Conservation (phyloP, 2,113 vertebrate genomes). For the Rhegmatorhina hoffmannsi region DNA sequence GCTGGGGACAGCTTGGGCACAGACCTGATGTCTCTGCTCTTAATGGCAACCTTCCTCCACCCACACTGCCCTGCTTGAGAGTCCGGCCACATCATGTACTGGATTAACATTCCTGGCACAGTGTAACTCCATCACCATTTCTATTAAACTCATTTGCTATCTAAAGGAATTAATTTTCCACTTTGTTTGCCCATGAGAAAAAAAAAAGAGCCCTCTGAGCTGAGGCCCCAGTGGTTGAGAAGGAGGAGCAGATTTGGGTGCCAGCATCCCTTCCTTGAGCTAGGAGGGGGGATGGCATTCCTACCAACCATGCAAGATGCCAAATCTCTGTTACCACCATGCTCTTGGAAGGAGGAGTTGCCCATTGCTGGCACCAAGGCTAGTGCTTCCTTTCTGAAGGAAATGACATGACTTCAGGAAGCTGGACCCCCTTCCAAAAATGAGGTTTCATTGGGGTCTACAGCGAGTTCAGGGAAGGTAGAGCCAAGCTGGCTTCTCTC, state of each 20-base stretch:
- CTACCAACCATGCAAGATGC: background rate
- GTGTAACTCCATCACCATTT: slow-evolving; percentile 53
- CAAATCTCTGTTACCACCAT: background rate
- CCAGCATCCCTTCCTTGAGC: background rate
- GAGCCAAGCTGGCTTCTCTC: background rate
- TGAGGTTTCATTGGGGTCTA: background rate
- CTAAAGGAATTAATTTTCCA: slow-evolving; percentile 72
- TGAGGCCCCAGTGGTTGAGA: background rate
- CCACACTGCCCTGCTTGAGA: background rate
- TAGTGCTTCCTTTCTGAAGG: background rate
- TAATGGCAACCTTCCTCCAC: background rate
- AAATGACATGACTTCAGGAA: background rate
- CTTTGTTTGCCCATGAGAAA: slow-evolving; percentile 60
- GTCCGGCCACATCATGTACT: background rate
- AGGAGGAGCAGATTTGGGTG: background rate
- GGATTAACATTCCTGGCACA: slow-evolving; percentile 59
- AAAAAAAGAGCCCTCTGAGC: background rate
- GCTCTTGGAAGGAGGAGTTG: background rate
- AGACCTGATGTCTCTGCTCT: background rate
- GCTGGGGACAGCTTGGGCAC: background rate
- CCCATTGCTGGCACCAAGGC: background rate
- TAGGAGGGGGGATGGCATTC: background rate
- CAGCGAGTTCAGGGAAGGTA: background rate
- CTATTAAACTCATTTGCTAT: slow-evolving; percentile 71
- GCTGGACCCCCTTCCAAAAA: background rate